Base-by-base conservation (phyloP, 1,140 invertebrate species). In the Phenacoccus solenopsis region DNA sequence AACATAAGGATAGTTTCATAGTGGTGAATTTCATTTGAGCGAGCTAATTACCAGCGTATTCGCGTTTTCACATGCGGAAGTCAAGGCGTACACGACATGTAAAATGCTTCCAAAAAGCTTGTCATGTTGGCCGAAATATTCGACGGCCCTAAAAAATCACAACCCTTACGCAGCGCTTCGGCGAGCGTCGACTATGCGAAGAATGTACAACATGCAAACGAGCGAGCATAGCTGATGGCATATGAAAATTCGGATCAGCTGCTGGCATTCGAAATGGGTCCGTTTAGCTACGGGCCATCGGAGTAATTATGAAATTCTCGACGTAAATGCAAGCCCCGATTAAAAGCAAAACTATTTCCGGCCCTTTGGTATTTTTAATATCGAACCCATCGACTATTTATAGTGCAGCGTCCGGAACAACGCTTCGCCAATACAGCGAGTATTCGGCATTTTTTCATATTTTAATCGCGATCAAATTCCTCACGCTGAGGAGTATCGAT, bases 341-440 rank as follows among this genome's bases (percentile, higher is more conserved):
- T 49, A 49, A 49, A 49, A 49, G 38, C 38, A 49, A 49, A 49
- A 49, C 38, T 49, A 49, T 49, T 49, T 49, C 38, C 38, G 38
- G 38, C 38, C 38, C 38, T 10, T n/a, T 49, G 38, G 38, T 49
- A 49, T 49, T 49, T 49, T 49, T 49, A 49, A 49, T 49, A 49
- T 49, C 16, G 20, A 49, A n/a, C 38, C 38, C 38, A 49, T n/a
- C 13, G 30, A 32, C 30, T 49, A 49, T 49, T 49, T 49, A n/a
- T 49, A 10, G 5, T 49, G 12, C 3, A 49, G 38, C 38, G 38
- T n/a, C 38, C 38, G 20, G n/a, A n/a, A 49, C 13, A 49, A 32
- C 30, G 30, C 30, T 5, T 32, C 5, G 13, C 13, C 30, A n/a
- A n/a, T n/a, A n/a, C n/a, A n/a, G n/a, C n/a, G n/a, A n/a, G n/a